Evolutionary conservation across 1,140 invertebrate genomes (phyloP).

Genomic region (Galleria mellonella): DNA sequence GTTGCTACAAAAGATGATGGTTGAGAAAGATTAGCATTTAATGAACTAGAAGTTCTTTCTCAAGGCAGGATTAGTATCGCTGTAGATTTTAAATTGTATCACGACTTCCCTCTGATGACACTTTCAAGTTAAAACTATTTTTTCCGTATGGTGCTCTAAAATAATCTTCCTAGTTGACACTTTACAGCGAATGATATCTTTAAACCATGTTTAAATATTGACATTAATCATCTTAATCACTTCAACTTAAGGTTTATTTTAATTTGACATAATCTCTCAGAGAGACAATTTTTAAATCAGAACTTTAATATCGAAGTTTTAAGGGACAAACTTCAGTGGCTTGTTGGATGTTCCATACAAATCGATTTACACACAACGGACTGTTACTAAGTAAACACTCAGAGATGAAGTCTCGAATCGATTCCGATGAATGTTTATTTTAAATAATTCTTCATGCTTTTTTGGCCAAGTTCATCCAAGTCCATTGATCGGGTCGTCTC

Average conservation of each 20-base stretch:
- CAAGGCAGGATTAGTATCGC: constrained; percentile 14
- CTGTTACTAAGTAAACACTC: constrained; percentile 71
- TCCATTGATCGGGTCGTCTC: constrained; percentile 46
- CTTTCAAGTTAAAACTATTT: constrained; percentile 14
- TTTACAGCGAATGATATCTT: constrained; percentile 28
- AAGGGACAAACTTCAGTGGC: too few species aligned
- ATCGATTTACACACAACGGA: constrained; percentile 68
- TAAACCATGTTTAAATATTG: constrained; percentile 5
- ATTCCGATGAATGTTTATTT: constrained; percentile 67
- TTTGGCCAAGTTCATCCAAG: constrained; percentile 55
- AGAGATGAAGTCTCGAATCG: constrained; percentile 57
- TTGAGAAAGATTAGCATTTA: constrained; percentile 3
- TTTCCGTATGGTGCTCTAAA: constrained; percentile 19
- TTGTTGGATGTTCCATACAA: constrained; percentile 29
- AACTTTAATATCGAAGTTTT: too few species aligned
- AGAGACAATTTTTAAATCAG: too few species aligned
- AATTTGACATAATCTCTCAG: too few species aligned
- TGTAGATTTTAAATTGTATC: constrained; percentile 16
- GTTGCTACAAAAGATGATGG: too few species aligned
- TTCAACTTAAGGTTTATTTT: too few species aligned
- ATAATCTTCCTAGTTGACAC: constrained; percentile 25
- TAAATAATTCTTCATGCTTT: constrained; percentile 60
- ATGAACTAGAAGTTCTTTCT: constrained; percentile 12
- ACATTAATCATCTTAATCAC: background rate
- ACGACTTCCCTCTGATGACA: constrained; percentile 14